Conservation (phyloP, 1,140 invertebrate species). For the Drosophila ohnishii region DNA sequence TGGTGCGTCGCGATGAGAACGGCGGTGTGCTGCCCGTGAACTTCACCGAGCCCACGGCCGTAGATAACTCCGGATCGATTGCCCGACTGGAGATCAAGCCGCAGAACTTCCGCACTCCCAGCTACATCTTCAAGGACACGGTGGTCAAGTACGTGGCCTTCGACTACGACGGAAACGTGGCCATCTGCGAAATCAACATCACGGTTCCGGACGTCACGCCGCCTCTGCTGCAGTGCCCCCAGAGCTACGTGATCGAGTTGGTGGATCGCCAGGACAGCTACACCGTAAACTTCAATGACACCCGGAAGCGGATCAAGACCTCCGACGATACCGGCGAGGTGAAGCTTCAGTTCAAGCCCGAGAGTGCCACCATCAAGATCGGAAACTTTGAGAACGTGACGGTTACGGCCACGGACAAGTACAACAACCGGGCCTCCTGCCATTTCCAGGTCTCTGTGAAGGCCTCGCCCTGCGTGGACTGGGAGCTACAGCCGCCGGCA, state of each 20-base stretch:
- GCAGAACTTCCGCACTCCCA: constrained; percentile 94
- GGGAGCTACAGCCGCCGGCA: constrained; percentile 94
- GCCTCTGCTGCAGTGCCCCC: constrained; percentile 96
- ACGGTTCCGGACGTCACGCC: constrained; percentile 97
- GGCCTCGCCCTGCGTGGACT: constrained; percentile 96
- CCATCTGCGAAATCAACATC: constrained; percentile 98
- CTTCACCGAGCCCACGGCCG: constrained; percentile 95
- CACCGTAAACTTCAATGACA: constrained; percentile 96
- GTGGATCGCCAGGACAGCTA: constrained; percentile 95
- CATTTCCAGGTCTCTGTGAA: constrained; percentile 97
- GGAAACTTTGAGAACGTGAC: constrained; percentile 97
- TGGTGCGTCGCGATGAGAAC: constrained; percentile 93
- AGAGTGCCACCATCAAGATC: constrained; percentile 93
- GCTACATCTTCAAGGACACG: constrained; percentile 94
- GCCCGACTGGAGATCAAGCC: constrained; percentile 96
- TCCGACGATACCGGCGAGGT: constrained; percentile 96
- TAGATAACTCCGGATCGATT: constrained; percentile 97
- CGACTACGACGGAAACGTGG: constrained; percentile 98
- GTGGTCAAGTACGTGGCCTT: constrained; percentile 97
- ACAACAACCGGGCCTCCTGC: constrained; percentile 94
- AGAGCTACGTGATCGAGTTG: constrained; percentile 97
- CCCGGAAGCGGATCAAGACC: constrained; percentile 92
- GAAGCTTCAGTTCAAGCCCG: constrained; percentile 91
- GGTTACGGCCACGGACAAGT: constrained; percentile 93
- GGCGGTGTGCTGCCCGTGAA: constrained; percentile 94